These are phyloP conservation scores for Troilus luridus DNA, from an alignment of 2,888 invertebrate genomes.

Conservation along the genomic window DNA sequence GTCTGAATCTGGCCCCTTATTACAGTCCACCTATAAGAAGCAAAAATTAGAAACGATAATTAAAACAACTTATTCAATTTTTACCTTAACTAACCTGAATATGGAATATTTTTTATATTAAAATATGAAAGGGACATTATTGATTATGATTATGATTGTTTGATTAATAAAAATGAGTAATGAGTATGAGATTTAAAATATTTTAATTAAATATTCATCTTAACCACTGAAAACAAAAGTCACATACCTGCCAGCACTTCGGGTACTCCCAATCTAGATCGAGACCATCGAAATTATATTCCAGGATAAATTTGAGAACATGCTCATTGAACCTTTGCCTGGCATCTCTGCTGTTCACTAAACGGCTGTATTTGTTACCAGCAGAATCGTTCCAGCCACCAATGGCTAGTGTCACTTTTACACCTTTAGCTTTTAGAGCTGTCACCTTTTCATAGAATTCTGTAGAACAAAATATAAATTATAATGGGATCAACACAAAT, in stretches of 20 bases:
- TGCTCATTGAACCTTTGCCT: slow-evolving; percentile 82
- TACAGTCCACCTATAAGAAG: slow-evolving; percentile 79
- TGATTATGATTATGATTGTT: no score
- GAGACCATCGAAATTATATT: slow-evolving; percentile 89
- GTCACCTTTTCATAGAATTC: slow-evolving; percentile 91
- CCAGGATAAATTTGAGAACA: slow-evolving; percentile 82
- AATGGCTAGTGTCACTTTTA: slow-evolving; percentile 78
- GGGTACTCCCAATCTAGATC: slow-evolving; percentile 97
- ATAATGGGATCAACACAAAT: neutral
- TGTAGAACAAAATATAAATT: slow-evolving; percentile 68
- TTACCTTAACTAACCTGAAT: neutral
- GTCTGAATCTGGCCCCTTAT: slow-evolving; percentile 85
- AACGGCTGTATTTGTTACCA: slow-evolving; percentile 87
- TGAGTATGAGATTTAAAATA: no score
- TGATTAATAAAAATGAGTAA: no score
- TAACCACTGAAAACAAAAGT: neutral
- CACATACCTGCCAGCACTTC: slow-evolving; percentile 84
- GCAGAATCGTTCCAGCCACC: slow-evolving; percentile 97
- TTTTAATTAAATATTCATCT: neutral
- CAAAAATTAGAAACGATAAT: slow-evolving; percentile 68
- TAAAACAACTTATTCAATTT: no score
- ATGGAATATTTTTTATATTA: no score
- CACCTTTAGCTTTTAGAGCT: slow-evolving; percentile 73
- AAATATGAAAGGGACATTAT: no score
- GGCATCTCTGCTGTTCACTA: slow-evolving; percentile 82